Evolutionary conservation across 2,113 vertebrate species (phyloP).

Genomic region (Pseudorasbora parva): DNA sequence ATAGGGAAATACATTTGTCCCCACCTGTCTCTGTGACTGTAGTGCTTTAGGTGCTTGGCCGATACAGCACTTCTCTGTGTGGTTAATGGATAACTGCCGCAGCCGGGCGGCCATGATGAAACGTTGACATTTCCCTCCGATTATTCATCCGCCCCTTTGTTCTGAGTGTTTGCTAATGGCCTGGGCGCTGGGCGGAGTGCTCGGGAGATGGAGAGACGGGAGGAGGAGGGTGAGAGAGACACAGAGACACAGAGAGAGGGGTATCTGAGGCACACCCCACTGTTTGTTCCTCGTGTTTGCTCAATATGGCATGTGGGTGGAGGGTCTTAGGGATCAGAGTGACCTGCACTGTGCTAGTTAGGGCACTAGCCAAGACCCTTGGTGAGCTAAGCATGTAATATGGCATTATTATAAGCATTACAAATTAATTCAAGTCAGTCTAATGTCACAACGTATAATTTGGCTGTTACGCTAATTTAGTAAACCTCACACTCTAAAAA

Average conservation of each 20-base stretch:
- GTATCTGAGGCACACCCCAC: slow-evolving; percentile 58
- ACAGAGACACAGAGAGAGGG: slow-evolving; percentile 55
- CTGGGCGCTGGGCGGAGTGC: slow-evolving; percentile 59
- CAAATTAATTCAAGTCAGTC: background rate
- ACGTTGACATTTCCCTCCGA: slow-evolving; percentile 78
- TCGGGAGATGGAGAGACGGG: slow-evolving; percentile 1
- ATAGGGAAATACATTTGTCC: slow-evolving; percentile 27
- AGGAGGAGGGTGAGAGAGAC: background rate
- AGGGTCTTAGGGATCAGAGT: slow-evolving; percentile 32
- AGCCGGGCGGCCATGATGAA: slow-evolving; percentile 67
- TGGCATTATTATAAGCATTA: background rate
- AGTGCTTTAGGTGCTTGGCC: slow-evolving; percentile 61
- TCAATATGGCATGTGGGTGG: slow-evolving; percentile 60
- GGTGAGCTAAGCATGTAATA: background rate
- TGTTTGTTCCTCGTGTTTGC: slow-evolving; percentile 66
- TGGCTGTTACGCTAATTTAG: background rate
- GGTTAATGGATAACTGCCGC: slow-evolving; percentile 78
- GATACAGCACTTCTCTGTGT: slow-evolving; percentile 51
- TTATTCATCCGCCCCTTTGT: slow-evolving; percentile 81
- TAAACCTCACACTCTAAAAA: no score
- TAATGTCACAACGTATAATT: background rate
- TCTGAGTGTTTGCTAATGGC: slow-evolving; percentile 77
- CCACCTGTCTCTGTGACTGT: slow-evolving; percentile 33
- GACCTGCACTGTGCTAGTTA: background rate
- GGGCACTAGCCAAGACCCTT: background rate